phyloP scores from a whole-genome alignment of 2,888 invertebrate species.

The Lithosia quadra region DNA sequence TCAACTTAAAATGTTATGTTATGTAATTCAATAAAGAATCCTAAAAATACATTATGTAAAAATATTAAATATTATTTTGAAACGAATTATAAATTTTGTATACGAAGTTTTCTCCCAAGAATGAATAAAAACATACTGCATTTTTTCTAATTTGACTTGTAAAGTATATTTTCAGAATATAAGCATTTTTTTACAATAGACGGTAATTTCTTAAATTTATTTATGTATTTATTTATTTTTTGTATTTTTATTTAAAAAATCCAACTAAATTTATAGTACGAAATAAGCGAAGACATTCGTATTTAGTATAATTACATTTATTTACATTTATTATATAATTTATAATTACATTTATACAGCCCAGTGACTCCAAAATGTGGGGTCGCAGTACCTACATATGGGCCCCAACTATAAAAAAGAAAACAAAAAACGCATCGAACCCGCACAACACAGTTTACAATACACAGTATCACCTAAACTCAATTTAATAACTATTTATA shows the following conservation, averaged over 20 bases:
- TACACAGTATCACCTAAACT: slow-evolving; percentile 41
- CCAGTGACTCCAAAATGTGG: slow-evolving; percentile 9
- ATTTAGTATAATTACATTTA: slow-evolving; percentile 25
- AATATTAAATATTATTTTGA: too few relatives aligned
- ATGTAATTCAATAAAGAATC: too few relatives aligned
- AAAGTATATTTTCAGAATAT: neutral
- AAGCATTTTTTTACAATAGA: neutral
- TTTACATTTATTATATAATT: too few relatives aligned
- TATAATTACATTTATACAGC: slow-evolving; percentile 6
- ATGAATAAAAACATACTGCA: too few relatives aligned
- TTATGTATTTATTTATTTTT: slow-evolving; percentile 20
- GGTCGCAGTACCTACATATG: slow-evolving; percentile 1
- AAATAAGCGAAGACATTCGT: slow-evolving; percentile 18
- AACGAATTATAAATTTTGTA: too few relatives aligned
- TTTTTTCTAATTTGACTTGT: too few relatives aligned
- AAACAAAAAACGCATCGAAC: slow-evolving; percentile 45
- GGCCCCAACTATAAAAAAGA: neutral
- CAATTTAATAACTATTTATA: slow-evolving; percentile 44
- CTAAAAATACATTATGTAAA: too few relatives aligned
- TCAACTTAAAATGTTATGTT: too few relatives aligned
- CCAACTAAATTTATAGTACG: slow-evolving; percentile 15
- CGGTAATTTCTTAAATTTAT: slow-evolving; percentile 22
- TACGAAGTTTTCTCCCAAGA: too few relatives aligned
- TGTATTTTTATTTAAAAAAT: slow-evolving; percentile 17
- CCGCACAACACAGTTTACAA: slow-evolving; percentile 40